These are phyloP conservation scores for Drosophila ogumai DNA, from an alignment of 1,140 invertebrate species.

Conservation along the genomic window DNA sequence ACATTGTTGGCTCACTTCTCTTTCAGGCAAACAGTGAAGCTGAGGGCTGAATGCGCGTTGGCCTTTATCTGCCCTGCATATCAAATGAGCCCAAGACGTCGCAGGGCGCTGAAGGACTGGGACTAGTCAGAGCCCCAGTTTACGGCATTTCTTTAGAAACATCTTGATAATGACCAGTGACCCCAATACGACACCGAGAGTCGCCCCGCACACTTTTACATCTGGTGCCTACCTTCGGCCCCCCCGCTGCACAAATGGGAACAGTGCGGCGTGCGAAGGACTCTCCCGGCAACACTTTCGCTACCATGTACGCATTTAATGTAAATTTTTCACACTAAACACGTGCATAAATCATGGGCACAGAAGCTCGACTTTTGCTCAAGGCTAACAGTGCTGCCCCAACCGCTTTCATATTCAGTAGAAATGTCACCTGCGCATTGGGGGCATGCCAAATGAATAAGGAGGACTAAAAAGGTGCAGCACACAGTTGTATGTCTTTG, in stretches of 20 bases:
- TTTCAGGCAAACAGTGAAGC: conserved; percentile 40
- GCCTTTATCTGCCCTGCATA: conserved; percentile 81
- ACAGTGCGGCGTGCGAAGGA: conserved; percentile 32
- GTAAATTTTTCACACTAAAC: conserved; percentile 80
- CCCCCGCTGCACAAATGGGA: conserved; percentile 20
- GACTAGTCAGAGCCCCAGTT: conserved; percentile 48
- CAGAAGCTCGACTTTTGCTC: conserved; percentile 69
- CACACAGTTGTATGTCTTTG: background rate
- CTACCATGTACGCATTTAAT: conserved; percentile 73
- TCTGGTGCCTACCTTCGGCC: conserved; percentile 35
- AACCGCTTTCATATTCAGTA: conserved; percentile 10
- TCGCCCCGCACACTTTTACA: conserved; percentile 73
- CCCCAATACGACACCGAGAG: conserved; percentile 59
- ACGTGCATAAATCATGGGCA: conserved; percentile 77
- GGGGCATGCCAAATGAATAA: conserved; percentile 37
- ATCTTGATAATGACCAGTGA: conserved; percentile 83
- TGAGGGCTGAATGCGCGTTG: conserved; percentile 69
- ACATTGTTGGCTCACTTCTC: conserved; percentile 18
- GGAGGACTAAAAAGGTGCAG: conserved; percentile 1
- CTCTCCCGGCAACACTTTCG: conserved; percentile 72
- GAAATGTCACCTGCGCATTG: conserved; percentile 73
- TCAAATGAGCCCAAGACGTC: conserved; percentile 69
- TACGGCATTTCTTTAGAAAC: conserved; percentile 75
- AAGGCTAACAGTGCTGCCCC: conserved; percentile 65
- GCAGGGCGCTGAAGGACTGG: conserved; percentile 16